Base-by-base conservation (phyloP, 2,888 invertebrate species). In the Colostygia pectinataria region DNA sequence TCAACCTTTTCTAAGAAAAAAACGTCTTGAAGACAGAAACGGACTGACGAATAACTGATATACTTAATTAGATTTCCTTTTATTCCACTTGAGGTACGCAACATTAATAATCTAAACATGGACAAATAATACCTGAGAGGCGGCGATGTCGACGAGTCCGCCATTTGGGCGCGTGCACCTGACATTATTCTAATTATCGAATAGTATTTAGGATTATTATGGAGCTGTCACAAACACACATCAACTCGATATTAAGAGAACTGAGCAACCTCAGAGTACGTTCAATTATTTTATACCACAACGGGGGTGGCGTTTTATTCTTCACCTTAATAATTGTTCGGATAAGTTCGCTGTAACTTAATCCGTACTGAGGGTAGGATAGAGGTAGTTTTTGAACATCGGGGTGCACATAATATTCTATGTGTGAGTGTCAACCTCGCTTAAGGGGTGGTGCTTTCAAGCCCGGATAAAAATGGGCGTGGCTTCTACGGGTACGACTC, bases 141-240 rank as follows among this genome's bases (percentile, higher is more conserved):
- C 2, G 94, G 94, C 2, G 94, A 94, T 0, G 94, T 94, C 0
- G 94, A 87, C 0, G 87, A 94, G 71, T 94, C 94, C 0, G 94
- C 94, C 37, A 94, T 75, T 69, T 94, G 94, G 53, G 92, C 91
- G 56, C 93, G 84, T 13, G 91, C 65, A 15, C 77, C 77, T 5
- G 89, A 82, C 89, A 90, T 89, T 15, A 20, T 56, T 40, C 20
- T n/a, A 8, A 27, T 10, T 23, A 15, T 13, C 27, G 10, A 18
- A 12, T n/a, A 32, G 38, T 27, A 27, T n/a, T 4, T 9, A 15
- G 14, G 32, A 42, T 42, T 51, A 49, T 43, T 41, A 27, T 34
- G n/a, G n/a, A n/a, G 43, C 54, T 44, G 39, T 37, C 61, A 59
- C 60, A 58, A 54, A 55, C 61, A 52, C 59, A 49, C 46, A n/a